Conservation (phyloP, 2,113 vertebrate species). For the Hystrix cristata region DNA sequence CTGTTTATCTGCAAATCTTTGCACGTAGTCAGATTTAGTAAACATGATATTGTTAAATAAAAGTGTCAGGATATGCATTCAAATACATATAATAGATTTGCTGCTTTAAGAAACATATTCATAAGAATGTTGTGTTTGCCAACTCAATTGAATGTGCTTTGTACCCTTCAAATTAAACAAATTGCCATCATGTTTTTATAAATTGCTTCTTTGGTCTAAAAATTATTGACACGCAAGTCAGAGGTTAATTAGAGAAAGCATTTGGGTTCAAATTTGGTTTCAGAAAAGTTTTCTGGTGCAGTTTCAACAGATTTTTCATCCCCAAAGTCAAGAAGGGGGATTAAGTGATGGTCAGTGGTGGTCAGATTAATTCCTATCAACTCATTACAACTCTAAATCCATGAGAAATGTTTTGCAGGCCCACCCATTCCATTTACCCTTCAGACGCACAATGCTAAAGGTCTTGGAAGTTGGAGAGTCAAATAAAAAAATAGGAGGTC, state of each 20-base stretch:
- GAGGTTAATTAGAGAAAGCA: slow-evolving; percentile 64
- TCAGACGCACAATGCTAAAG: neutral
- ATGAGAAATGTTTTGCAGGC: neutral
- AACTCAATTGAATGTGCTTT: slow-evolving; percentile 34
- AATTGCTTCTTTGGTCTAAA: slow-evolving; percentile 66
- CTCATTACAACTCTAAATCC: neutral
- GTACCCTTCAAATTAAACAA: slow-evolving; percentile 58
- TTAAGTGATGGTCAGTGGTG: neutral
- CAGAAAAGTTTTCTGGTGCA: slow-evolving; percentile 60
- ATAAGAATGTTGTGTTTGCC: slow-evolving; percentile 2
- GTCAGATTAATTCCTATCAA: neutral
- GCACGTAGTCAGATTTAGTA: slow-evolving; percentile 9
- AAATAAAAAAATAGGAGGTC: neutral
- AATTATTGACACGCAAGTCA: slow-evolving; percentile 49
- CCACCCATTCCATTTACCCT: neutral
- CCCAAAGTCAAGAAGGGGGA: neutral
- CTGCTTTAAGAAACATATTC: slow-evolving; percentile 44
- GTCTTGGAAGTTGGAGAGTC: neutral
- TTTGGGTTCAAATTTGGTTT: neutral
- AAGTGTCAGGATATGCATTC: neutral
- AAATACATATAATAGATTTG: neutral
- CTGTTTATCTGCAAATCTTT: neutral
- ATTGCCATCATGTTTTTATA: slow-evolving; percentile 5
- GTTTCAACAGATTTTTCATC: neutral
- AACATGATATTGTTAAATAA: slow-evolving; percentile 5